phyloP scores from a whole-genome alignment of 2,888 invertebrate genomes.

The Scrobipalpa costella region DNA sequence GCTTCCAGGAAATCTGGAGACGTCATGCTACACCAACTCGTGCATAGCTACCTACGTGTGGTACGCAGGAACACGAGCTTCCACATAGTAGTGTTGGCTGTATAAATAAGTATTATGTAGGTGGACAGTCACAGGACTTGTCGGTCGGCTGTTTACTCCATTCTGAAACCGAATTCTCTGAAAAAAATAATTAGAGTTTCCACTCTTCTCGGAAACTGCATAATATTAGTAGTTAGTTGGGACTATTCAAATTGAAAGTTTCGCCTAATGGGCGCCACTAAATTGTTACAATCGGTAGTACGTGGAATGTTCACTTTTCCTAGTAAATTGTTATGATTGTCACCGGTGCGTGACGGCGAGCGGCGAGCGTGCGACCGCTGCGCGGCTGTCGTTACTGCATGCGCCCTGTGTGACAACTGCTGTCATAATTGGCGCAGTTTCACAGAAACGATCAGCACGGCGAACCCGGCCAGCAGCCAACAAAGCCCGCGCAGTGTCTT shows the following conservation, averaged over 20 bases:
- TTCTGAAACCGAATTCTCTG: not conserved
- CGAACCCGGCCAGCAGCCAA: slow-evolving; percentile 36
- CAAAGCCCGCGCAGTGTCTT: slow-evolving; percentile 33
- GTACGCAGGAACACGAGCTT: slow-evolving; percentile 4
- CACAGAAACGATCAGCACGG: slow-evolving; percentile 54
- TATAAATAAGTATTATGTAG: not conserved
- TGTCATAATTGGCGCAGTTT: slow-evolving; percentile 61
- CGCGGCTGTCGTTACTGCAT: slow-evolving; percentile 43
- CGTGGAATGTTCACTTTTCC: slow-evolving; percentile 40
- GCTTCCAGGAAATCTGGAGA: slow-evolving; percentile 21
- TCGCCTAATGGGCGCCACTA: slow-evolving; percentile 12
- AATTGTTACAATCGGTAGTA: slow-evolving; percentile 27
- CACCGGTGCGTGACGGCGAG: slow-evolving; percentile 68
- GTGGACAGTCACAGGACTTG: not conserved
- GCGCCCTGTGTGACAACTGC: slow-evolving; percentile 60
- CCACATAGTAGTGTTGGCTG: not conserved
- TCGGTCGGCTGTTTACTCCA: not conserved
- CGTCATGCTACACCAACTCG: slow-evolving; percentile 6
- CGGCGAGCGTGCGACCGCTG: slow-evolving; percentile 56
- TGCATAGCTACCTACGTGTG: not conserved
- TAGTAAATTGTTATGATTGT: slow-evolving; percentile 62
- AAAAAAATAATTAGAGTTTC: not conserved
- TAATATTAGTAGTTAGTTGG: not conserved
- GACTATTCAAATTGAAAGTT: not conserved
- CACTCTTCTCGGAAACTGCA: not conserved